phyloP scores from a whole-genome alignment of 2,797 vertebrate genomes.

The Leucoraja ocellata region DNA sequence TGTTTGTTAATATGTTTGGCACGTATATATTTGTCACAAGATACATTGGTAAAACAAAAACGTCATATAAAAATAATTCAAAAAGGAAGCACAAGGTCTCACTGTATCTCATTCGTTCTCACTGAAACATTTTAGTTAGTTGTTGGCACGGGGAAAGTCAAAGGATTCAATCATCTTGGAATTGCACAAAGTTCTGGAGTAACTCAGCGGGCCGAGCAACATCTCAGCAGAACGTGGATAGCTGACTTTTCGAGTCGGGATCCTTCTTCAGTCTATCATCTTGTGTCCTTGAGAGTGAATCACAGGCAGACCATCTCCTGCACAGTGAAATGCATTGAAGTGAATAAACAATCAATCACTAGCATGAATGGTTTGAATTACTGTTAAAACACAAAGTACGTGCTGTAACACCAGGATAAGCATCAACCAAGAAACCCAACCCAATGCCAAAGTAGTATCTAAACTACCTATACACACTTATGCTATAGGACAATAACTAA shows the following conservation, averaged over 20 bases:
- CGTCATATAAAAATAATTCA: neutral
- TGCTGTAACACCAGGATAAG: no score
- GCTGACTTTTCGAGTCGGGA: no score
- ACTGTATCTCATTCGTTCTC: neutral
- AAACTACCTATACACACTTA: no score
- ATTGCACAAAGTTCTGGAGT: no score
- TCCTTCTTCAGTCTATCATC: neutral
- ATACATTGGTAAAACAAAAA: neutral
- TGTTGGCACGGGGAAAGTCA: neutral
- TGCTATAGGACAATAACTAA: no score
- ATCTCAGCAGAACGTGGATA: no score
- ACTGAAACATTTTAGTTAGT: neutral
- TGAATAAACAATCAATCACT: constrained; percentile 5
- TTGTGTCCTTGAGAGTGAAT: neutral
- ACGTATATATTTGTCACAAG: neutral
- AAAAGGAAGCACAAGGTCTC: neutral
- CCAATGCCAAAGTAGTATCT: no score
- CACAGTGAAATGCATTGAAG: neutral
- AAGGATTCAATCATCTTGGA: neutral
- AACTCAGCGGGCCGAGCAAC: no score
- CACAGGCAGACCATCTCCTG: neutral
- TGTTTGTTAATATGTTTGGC: neutral
- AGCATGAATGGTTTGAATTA: neutral
- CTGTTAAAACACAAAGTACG: no score
- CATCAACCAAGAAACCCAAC: no score